These are phyloP conservation scores for Anguilla pacifica DNA, from an alignment of 2,797 vertebrate genomes.

Conservation along the genomic window DNA sequence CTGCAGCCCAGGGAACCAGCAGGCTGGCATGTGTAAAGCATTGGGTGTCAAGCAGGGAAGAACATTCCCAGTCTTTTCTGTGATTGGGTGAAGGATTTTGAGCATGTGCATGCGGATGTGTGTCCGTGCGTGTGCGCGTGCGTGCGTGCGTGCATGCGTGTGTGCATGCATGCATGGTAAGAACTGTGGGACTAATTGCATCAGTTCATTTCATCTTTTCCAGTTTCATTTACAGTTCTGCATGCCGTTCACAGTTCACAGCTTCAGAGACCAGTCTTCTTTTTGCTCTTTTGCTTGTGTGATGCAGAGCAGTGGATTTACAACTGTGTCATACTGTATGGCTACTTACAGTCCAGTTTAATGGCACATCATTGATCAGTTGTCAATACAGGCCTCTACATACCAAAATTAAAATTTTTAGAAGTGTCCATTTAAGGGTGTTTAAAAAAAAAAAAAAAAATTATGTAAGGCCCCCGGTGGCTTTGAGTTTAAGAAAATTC, in stretches of 20 bases:
- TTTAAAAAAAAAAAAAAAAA: background rate
- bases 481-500: background rate
- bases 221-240: constrained; percentile 35
- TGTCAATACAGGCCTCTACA: no score
- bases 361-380: background rate
- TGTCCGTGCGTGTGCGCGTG: no score
- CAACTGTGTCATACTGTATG: background rate
- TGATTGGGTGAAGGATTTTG: constrained; percentile 33
- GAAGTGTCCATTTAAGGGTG: background rate
- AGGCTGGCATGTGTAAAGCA: background rate
- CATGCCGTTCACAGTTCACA: background rate
- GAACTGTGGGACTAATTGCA: constrained; percentile 51
- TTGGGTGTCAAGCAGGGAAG: background rate
- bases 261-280: background rate
- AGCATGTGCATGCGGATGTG: no score
- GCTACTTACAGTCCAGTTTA: background rate
- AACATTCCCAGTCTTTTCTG: background rate
- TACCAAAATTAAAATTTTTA: background rate
- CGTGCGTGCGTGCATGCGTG: background rate
- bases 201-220: constrained; percentile 48
- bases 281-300: background rate
- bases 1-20: background rate
- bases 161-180: background rate
- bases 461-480: background rate
- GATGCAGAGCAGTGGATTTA: background rate